These are phyloP conservation scores for Cirrhinus molitorella DNA, from an alignment of 2,797 vertebrate species.

Conservation along the genomic window DNA sequence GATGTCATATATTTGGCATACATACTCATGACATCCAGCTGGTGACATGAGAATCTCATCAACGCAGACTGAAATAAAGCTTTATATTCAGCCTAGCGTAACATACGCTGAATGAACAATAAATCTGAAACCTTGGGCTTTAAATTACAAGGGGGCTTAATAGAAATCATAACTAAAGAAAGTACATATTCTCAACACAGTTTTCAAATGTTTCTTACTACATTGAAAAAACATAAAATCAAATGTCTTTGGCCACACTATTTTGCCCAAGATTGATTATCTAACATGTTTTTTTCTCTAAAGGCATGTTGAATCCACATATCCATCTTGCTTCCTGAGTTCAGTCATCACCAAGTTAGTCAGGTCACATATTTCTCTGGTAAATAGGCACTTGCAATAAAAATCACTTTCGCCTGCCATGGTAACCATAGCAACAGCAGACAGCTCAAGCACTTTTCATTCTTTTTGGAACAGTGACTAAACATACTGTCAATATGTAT, in stretches of 20 bases:
- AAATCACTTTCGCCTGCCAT: neutral
- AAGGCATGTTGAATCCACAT: constrained; percentile 12
- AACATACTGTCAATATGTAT: constrained; percentile 12
- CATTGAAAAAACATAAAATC: neutral
- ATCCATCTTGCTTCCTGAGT: neutral
- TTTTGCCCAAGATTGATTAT: neutral
- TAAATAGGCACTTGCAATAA: neutral
- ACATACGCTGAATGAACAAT: neutral
- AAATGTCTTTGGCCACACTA: neutral
- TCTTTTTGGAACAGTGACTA: constrained; percentile 36
- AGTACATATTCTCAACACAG: neutral
- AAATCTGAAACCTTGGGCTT: neutral
- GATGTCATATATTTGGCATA: constrained; percentile 16
- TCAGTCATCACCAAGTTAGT: constrained; percentile 18
- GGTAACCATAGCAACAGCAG: constrained; percentile 30
- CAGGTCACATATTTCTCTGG: constrained; percentile 16
- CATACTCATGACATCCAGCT: constrained; percentile 18
- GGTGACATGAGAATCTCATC: constrained; percentile 23
- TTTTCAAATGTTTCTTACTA: neutral
- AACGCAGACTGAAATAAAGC: constrained; percentile 16
- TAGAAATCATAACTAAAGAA: neutral
- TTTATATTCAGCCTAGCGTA: neutral
- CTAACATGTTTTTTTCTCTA: constrained; percentile 19
- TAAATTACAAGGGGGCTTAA: neutral
- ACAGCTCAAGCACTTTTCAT: constrained; percentile 29